Conservation (phyloP, 2,797 vertebrate species). For the Picus viridis region DNA sequence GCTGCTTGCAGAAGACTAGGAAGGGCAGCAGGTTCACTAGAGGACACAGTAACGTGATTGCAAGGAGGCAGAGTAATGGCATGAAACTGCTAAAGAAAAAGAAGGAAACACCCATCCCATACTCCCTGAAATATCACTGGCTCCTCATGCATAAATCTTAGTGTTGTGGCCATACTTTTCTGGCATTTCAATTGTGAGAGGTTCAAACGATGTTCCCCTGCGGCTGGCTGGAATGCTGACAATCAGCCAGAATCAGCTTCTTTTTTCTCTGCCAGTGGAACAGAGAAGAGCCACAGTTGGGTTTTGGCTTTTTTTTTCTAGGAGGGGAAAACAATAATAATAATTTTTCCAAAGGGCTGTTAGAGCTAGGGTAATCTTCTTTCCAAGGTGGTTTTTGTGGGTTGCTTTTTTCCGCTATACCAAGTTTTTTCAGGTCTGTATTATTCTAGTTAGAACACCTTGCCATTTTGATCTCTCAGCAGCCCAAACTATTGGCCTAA, state of each 20-base stretch:
- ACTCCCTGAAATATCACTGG: not conserved
- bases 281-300: not conserved
- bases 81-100: not conserved
- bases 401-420: not conserved
- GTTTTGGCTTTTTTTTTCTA: not conserved
- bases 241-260: not conserved
- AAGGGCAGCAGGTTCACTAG: not conserved
- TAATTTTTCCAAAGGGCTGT: not conserved
- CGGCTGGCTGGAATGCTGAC: not conserved
- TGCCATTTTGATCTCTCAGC: constrained; percentile 26
- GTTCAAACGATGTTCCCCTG: not conserved
- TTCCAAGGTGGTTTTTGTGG: not conserved
- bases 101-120: not conserved
- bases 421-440: constrained; percentile 11
- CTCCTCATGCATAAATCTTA: not conserved
- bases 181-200: not conserved
- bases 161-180: not conserved
- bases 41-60: not conserved
- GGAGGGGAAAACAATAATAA: no score
- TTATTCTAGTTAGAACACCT: constrained; percentile 3
- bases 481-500: constrained; percentile 2
- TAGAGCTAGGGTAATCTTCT: not conserved
- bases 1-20: not conserved
- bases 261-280: not conserved
- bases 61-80: not conserved